A percentile compares a stretch with the other conserved stretches of the same genome.
Conservation (phyloP, 2,888 invertebrate species). For the Apotomis turbidana region DNA sequence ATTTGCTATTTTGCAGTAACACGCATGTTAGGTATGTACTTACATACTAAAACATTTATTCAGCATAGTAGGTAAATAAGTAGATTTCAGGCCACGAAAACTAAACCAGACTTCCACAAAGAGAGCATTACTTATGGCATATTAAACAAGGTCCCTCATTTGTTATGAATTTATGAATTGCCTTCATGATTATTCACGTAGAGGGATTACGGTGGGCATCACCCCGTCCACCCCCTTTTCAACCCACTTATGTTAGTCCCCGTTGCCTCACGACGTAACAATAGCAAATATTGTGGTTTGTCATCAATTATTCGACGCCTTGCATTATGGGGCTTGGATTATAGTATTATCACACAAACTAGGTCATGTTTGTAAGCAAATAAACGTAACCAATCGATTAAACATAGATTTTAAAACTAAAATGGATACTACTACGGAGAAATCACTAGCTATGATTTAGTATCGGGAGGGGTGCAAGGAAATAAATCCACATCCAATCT, state of each 20-base stretch:
- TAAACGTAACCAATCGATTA: neutral
- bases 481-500: too few species aligned
- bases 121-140: slow-evolving; percentile 15
- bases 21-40: neutral
- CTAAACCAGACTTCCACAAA: slow-evolving; percentile 42
- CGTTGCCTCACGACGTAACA: slow-evolving; percentile 27
- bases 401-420: neutral
- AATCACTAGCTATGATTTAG: too few species aligned
- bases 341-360: slow-evolving; percentile 11
- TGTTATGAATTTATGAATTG: slow-evolving; percentile 38
- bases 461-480: too few species aligned
- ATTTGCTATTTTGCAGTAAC: too few species aligned
- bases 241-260: slow-evolving; percentile 25
- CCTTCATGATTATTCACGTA: slow-evolving; percentile 36
- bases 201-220: slow-evolving; percentile 19
- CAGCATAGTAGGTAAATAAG: neutral
- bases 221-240: slow-evolving; percentile 10
- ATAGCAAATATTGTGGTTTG: slow-evolving; percentile 35
- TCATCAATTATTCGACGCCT: slow-evolving; percentile 39
- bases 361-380: slow-evolving; percentile 3
- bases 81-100: slow-evolving; percentile 8
- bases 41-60: neutral
- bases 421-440: too few species aligned
- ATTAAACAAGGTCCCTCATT: slow-evolving; percentile 29
- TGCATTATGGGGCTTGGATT: slow-evolving; percentile 26